Evolutionary conservation across 1,140 invertebrate species (phyloP), one percentile per base, ranked within the genome.

Genomic region (Adelges cooleyi): DNA sequence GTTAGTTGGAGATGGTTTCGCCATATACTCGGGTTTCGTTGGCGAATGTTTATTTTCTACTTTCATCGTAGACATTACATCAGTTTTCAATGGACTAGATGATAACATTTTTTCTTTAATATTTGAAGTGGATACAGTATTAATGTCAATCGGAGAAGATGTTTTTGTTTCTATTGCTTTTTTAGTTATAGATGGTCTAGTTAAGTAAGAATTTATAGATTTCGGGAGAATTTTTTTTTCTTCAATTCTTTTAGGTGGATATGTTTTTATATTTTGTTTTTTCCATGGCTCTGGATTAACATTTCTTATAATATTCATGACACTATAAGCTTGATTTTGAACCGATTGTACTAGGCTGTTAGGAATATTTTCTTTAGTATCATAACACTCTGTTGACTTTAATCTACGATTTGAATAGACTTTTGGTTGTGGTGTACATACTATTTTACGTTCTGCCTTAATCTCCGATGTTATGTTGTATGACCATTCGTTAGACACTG

Each of bases 201-300:
- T 18, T 62, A 3, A 29, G 22, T 65, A 20, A 29, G 17, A 5
- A n/a, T 48, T 25, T 27, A 29, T 50, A 23, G 15, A 13, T 36
- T 50, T 65, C 56, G 48, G 66, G 50, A 65, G 54, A 20, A 51
- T 51, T 65, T 65, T 67, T 8, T 66, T 66, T 52, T 56, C 27
- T 51, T 67, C 48, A 25, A 22, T 11, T 46, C 15, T 54, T 56
- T 69, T 67, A 11, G 62, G 18, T 29, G 49, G 36, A 67, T 46
- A 62, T 11, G 27, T 65, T 66, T 53, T 67, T 18, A 52, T 10
- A 48, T 3, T 48, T 59, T 33, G 29, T 59, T 20, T 66, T 15
- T 59, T 48, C 48, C 66, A 54, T 27, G 66, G 66, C 46, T 62
- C 56, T 29, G 56, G 56, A 29, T 62, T 62, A 27, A 62, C 13